phyloP scores from a whole-genome alignment of 2,113 vertebrate species.

The Girardinichthys multiradiatus region DNA sequence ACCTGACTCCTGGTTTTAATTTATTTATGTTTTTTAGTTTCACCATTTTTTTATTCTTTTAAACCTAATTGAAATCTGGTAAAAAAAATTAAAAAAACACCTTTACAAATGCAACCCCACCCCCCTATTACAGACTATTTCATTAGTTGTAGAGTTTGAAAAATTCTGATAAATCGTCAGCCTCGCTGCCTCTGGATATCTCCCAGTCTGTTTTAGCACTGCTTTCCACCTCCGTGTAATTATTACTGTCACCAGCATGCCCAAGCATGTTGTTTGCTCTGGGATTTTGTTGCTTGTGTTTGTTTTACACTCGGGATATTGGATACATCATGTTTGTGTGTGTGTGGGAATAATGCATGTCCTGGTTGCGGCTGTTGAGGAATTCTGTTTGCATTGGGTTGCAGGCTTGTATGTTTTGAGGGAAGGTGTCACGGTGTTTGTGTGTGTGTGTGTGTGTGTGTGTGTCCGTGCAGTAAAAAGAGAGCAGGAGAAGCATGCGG shows the following conservation, averaged over 20 bases:
- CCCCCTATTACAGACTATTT: neutral
- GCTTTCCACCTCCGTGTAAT: neutral
- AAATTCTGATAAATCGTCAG: neutral
- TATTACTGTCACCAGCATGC: slow-evolving; percentile 1
- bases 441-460: neutral
- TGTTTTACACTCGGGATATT: neutral
- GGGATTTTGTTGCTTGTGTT: slow-evolving; percentile 15
- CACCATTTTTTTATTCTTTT: neutral
- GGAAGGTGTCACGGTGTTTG: neutral
- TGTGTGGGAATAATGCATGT: slow-evolving; percentile 4
- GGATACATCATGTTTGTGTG: slow-evolving; percentile 2
- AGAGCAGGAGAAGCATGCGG: slow-evolving; percentile 10
- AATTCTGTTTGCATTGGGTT: slow-evolving; percentile 59
- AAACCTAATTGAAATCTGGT: no score
- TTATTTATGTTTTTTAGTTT: neutral
- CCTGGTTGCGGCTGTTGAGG: slow-evolving; percentile 39
- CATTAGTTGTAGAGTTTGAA: neutral
- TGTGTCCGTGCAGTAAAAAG: neutral
- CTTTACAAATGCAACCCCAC: no score
- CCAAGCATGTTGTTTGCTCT: slow-evolving; percentile 10
- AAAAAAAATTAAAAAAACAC: no score
- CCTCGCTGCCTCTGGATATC: neutral
- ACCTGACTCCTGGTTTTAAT: neutral
- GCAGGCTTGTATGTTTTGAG: slow-evolving; percentile 20
- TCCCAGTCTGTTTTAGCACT: neutral